A percentile compares a stretch with the other conserved stretches of the same genome.
Conservation (phyloP, 2,797 vertebrate species). For the Gymnoscopelus microlampas region DNA sequence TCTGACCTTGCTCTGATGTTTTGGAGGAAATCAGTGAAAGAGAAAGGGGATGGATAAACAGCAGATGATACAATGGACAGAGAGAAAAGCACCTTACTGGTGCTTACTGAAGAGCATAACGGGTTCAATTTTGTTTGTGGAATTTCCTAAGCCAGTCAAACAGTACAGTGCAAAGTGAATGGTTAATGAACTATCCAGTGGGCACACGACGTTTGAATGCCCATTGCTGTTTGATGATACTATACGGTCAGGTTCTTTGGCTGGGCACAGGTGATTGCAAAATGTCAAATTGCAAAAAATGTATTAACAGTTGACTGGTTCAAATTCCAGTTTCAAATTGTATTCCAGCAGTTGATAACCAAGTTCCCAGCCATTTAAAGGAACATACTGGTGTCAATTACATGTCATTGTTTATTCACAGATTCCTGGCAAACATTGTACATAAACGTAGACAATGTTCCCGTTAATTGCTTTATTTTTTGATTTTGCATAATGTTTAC, state of each 20-base stretch:
- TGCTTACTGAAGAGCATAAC: slow-evolving; percentile 39
- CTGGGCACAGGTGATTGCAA: slow-evolving; percentile 22
- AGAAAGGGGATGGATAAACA: slow-evolving; percentile 53
- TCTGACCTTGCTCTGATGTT: slow-evolving; percentile 29
- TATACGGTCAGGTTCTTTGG: slow-evolving; percentile 23
- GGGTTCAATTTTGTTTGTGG: slow-evolving; percentile 44
- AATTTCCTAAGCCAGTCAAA: slow-evolving; percentile 65
- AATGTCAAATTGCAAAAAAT: too few relatives aligned
- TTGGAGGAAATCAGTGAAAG: slow-evolving; percentile 54
- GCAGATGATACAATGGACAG: slow-evolving; percentile 39
- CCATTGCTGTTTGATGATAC: slow-evolving; percentile 38
- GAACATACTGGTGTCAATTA: too few relatives aligned
- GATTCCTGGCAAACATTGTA: too few relatives aligned
- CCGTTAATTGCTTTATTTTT: too few relatives aligned
- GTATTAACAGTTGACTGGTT: neutral
- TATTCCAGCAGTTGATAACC: neutral
- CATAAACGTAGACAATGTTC: too few relatives aligned
- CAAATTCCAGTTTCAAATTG: neutral
- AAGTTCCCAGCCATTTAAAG: neutral
- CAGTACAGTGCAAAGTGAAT: slow-evolving; percentile 47
- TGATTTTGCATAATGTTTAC: too few relatives aligned
- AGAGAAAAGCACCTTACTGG: slow-evolving; percentile 39
- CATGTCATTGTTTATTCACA: too few relatives aligned
- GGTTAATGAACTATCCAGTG: slow-evolving; percentile 54
- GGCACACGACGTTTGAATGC: slow-evolving; percentile 23